Conservation (phyloP, 2,113 vertebrate species). For the Mus pahari region DNA sequence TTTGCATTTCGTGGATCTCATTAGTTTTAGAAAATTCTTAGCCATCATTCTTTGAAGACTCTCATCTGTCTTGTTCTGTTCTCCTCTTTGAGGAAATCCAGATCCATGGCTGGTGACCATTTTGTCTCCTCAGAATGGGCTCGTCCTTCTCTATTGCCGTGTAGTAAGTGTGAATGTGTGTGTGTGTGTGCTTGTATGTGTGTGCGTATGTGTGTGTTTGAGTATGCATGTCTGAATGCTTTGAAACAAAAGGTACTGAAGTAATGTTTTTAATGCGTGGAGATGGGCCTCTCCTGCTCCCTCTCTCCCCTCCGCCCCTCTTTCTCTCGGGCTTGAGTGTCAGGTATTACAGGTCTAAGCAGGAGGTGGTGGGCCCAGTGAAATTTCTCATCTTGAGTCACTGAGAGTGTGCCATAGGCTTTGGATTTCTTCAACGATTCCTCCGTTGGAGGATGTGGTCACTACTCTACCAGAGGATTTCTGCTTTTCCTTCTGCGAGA, state of each 20-base stretch:
- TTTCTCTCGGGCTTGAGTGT: not conserved
- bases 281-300: not conserved
- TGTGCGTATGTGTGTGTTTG: too few species aligned
- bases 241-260: not conserved
- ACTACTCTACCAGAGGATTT: not conserved
- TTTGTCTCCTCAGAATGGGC: not conserved
- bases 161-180: not conserved
- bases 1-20: not conserved
- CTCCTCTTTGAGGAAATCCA: not conserved
- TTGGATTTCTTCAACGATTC: not conserved
- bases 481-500: not conserved
- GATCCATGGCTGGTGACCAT: not conserved
- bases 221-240: not conserved
- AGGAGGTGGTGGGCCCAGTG: not conserved
- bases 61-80: not conserved
- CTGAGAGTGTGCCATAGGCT: not conserved
- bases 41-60: not conserved
- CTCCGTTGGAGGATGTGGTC: not conserved
- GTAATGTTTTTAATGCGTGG: not conserved
- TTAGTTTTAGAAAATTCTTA: constrained; percentile 53
- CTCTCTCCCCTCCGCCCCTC: not conserved
- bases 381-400: not conserved
- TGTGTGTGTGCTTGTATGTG: not conserved
- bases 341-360: not conserved
- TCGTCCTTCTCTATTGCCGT: not conserved